Evolutionary conservation across 1,140 invertebrate genomes (phyloP), one percentile per base, ranked within the genome.

Genomic region (Zaprionus gabonicus): DNA sequence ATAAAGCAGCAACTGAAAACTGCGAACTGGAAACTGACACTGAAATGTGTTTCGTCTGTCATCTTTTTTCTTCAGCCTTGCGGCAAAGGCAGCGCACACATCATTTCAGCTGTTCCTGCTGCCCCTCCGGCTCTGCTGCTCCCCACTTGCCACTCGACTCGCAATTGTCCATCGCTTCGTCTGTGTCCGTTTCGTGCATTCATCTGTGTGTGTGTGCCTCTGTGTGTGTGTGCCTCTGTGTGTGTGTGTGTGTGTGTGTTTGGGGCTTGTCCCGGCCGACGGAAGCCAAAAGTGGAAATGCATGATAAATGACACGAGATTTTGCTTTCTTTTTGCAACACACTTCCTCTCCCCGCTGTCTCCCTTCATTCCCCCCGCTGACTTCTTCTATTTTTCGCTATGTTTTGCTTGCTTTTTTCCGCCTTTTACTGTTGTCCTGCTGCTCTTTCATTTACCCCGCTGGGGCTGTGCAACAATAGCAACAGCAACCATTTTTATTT

Each of bases 261-360:
- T 49, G 78, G 81, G 84, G 72, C 78, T 76, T 71, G 71, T 84
- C 81, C 81, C 70, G 81, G 85, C 76, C 81, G 85, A 82, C 85
- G 85, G 85, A 90, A 90, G 85, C 85, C 85, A 90, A 90, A 90
- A 90, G 85, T 90, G 85, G 85, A 90, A 90, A 90, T 90, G 85
- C 85, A 90, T 90, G 85, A 90, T 90, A 90, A 90, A 90, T 90
- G 85, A 90, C 85, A 90, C 76, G 81, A 85, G 72, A 73, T 80
- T 90, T 85, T 80, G 60, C 75, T 56, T 77, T 67, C 65, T 83
- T 76, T 76, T 71, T 70, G 46, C 46, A 51, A 51, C 46, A 25
- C 17, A 23, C 51, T 53, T 12, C 31, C 23, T 4, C 70, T 49
- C 13, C 55, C 58, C 28, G 20, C 51, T 31, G 9, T 31, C 28